A percentile compares a stretch with the other conserved stretches of the same genome.
Evolutionary conservation across 2,113 vertebrate species (phyloP).

Genomic region (Callithrix jacchus): DNA sequence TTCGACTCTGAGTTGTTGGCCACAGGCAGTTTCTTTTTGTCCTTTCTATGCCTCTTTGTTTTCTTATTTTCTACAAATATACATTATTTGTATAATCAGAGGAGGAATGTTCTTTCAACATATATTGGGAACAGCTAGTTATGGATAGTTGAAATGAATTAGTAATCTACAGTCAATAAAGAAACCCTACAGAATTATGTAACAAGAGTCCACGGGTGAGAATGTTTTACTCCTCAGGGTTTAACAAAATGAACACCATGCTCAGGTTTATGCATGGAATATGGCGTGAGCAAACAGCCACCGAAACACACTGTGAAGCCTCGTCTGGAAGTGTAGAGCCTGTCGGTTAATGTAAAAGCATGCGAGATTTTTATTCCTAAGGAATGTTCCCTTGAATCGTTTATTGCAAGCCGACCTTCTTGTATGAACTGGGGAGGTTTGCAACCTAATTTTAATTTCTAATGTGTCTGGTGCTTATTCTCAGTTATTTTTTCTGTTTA

Average conservation of each 20-base stretch:
- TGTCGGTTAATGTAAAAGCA: background rate
- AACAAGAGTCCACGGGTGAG: background rate
- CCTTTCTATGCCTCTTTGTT: background rate
- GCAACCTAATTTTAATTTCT: conserved; percentile 4
- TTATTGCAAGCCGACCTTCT: background rate
- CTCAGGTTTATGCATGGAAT: background rate
- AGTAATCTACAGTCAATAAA: background rate
- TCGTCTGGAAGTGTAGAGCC: background rate
- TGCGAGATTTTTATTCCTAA: background rate
- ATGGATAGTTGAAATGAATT: background rate
- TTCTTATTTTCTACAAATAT: background rate
- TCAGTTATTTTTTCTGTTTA: conserved; percentile 51
- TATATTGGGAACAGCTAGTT: background rate
- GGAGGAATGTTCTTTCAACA: background rate
- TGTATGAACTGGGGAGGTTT: too few relatives aligned
- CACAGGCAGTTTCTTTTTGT: background rate
- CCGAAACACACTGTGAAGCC: background rate
- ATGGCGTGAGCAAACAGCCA: background rate
- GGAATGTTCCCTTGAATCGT: fast-evolving
- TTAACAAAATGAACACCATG: background rate
- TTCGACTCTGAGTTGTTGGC: background rate
- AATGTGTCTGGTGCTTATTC: background rate
- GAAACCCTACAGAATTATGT: background rate
- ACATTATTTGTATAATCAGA: background rate
- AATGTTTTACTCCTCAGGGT: background rate